A percentile compares a stretch with the other conserved stretches of the same genome.
These are phyloP conservation scores for Charina bottae DNA, from an alignment of 2,113 vertebrate genomes.

Conservation along the genomic window DNA sequence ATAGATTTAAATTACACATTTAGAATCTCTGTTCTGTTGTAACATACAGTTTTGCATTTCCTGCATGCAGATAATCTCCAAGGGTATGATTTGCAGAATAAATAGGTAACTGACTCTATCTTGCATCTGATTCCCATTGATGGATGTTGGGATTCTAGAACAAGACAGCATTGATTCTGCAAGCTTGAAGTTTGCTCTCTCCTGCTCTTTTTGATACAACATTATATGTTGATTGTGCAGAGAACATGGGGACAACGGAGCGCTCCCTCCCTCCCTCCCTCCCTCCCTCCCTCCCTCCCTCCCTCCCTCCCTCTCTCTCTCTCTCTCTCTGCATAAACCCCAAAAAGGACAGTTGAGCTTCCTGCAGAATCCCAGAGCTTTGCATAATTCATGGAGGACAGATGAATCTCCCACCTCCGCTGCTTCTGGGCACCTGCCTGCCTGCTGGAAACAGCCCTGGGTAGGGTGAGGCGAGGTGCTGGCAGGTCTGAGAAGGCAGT, in stretches of 20 bases:
- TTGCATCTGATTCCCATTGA: background rate
- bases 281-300: background rate
- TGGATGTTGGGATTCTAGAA: background rate
- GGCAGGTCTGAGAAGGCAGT: background rate
- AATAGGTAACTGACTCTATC: background rate
- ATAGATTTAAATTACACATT: background rate
- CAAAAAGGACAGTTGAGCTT: constrained; percentile 71
- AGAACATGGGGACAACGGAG: no score
- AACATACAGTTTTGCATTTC: background rate
- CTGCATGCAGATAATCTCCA: background rate
- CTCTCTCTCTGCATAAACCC: constrained; percentile 57
- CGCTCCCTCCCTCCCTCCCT: no score
- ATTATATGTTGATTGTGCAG: background rate
- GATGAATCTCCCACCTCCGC: constrained; percentile 56
- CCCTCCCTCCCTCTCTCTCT: constrained; percentile 35
- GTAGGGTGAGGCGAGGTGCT: constrained; percentile 29
- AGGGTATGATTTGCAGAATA: background rate
- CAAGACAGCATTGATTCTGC: background rate
- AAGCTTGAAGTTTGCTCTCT: background rate
- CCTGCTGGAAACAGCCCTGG: constrained; percentile 43
- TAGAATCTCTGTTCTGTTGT: background rate
- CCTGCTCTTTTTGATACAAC: background rate
- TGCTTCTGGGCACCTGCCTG: constrained; percentile 71
- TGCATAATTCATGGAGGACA: constrained; percentile 80
- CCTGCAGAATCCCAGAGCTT: constrained; percentile 74